Percentiles rank a stretch among this genome's conserved stretches.
Evolutionary conservation across 2,113 vertebrate genomes (phyloP).

Genomic region (Pseudorasbora parva): DNA sequence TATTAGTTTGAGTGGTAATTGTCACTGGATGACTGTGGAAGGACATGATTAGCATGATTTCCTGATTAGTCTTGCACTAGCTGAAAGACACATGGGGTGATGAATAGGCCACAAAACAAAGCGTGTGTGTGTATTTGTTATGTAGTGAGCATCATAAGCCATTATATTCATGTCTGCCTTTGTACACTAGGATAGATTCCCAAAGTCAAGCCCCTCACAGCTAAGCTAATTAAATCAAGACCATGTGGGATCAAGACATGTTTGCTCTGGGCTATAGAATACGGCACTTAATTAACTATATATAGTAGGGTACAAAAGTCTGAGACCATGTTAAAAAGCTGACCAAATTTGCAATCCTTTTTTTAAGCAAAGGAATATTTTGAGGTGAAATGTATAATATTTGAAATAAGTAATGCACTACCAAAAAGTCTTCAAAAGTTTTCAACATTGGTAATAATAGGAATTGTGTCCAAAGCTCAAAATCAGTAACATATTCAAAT

Average conservation of each 20-base stretch:
- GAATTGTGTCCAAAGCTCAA: background rate
- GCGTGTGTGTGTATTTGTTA: slow-evolving; percentile 24
- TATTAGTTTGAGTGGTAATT: slow-evolving; percentile 3
- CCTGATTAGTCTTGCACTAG: background rate
- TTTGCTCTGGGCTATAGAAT: background rate
- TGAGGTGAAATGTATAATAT: background rate
- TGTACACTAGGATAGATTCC: slow-evolving; percentile 30
- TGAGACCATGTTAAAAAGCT: background rate
- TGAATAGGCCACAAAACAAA: slow-evolving; percentile 44
- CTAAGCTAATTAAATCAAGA: slow-evolving; percentile 18
- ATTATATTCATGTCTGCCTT: slow-evolving; percentile 31
- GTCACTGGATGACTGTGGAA: background rate
- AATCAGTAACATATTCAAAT: background rate
- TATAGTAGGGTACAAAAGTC: background rate
- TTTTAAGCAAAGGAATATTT: background rate
- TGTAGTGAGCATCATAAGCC: slow-evolving; percentile 50
- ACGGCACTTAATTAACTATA: background rate
- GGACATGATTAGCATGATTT: background rate
- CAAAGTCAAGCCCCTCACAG: slow-evolving; percentile 8
- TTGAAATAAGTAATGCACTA: background rate
- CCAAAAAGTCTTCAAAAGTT: background rate
- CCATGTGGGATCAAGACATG: slow-evolving; percentile 4
- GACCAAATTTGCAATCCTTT: background rate
- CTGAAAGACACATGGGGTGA: background rate
- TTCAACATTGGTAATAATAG: background rate